Evolutionary conservation across 2,113 vertebrate species (phyloP), one percentile per base, ranked within the genome.

Genomic region (Eidolon helvum): DNA sequence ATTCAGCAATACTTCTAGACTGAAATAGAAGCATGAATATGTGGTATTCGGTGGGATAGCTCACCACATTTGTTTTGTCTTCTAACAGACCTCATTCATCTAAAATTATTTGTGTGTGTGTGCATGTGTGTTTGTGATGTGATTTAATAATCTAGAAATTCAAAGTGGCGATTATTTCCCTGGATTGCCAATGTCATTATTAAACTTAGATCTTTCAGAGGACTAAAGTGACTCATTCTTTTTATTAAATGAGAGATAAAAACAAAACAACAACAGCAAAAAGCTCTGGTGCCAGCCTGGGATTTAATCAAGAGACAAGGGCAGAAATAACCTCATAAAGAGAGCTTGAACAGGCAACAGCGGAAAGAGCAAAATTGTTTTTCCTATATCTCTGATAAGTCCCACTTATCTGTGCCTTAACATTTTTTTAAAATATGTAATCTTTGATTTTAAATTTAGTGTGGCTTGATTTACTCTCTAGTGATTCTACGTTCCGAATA

Each of bases 361-460:
- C 1, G 15, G 16, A 66, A 71, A 87, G 45, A 40, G 26, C 43
- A 75, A 86, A 87, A 33, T 48, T 83, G 40, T 50, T 90, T 95
- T 75, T 92, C 65, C 71, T 18, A n/a, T 88, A 35, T 82, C 61
- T 43, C 16, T 69, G 10, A 75, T 94, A 92, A 65, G 0, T 35
- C 55, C 38, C 26, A 78, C 22, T 79, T 88, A 26, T 80, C 55
- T 88, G 3, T 85, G 28, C 65, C 38, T 87, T 74, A 50, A 66
- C 48, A 90, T 72, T 74, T 57, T 14, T 82, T 63, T 95, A 77
- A n/a, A 53, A 55, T 43, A 53, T 12, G 10, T 28, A 88, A 50
- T 66, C 15, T 66, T 84, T 75, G 33, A 72, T 82, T 95, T 96
- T 92, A 91, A 86, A 96, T 69, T 87, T 87, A 96, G 21, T 65